phyloP scores from a whole-genome alignment of 2,113 vertebrate genomes.

The Tringa solitaria region DNA sequence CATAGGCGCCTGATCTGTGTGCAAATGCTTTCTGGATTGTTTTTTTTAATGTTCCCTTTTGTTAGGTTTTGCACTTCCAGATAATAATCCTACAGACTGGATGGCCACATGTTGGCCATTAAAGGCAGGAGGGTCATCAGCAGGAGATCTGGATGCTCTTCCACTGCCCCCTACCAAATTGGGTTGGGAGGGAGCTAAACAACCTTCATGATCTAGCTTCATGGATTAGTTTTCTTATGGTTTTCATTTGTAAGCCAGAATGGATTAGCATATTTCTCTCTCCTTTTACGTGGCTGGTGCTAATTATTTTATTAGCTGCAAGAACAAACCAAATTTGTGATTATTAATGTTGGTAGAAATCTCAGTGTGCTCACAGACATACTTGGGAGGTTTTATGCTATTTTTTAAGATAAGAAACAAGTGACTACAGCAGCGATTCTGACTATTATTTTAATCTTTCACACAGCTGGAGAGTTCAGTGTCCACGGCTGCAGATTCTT shows the following conservation, averaged over 20 bases:
- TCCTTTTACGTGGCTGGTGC: neutral
- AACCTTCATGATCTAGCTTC: neutral
- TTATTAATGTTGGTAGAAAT: neutral
- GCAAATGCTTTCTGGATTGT: neutral
- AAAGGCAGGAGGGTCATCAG: neutral
- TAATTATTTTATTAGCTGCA: constrained; percentile 2
- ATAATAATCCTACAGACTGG: neutral
- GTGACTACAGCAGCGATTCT: neutral
- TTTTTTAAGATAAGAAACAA: constrained; percentile 5
- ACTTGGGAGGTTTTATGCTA: neutral
- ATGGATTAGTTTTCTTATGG: neutral
- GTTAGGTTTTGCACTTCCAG: neutral
- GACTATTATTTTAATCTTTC: neutral
- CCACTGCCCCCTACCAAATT: neutral
- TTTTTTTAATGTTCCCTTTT: neutral
- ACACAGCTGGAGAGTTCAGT: constrained; percentile 7
- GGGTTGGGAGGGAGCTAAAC: neutral
- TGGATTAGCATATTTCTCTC: neutral
- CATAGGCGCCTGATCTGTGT: neutral
- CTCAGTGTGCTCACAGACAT: neutral
- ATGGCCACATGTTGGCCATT: neutral
- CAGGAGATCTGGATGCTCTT: neutral
- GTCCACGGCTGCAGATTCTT: neutral
- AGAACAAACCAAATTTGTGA: neutral
- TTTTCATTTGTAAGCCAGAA: neutral